Evolutionary conservation across 2,888 invertebrate genomes (phyloP).

Genomic region (Protodeltote pygarga): DNA sequence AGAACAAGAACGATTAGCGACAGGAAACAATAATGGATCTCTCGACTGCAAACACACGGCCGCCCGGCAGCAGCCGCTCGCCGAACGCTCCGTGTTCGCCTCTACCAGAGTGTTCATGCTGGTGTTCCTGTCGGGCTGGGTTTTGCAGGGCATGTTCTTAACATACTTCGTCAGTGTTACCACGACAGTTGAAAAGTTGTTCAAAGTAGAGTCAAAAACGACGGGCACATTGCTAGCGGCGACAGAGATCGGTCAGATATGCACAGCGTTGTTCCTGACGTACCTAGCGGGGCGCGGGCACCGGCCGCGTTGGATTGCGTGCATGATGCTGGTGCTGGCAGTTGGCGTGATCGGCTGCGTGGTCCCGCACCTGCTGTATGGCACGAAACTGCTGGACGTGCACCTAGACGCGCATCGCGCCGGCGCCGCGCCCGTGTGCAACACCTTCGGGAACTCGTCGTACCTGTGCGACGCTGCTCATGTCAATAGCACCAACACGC

Average conservation of each 20-base stretch:
- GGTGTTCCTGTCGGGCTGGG: constrained; percentile 95
- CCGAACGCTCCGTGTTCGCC: constrained; percentile 90
- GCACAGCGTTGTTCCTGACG: constrained; percentile 94
- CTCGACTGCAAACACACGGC: constrained; percentile 92
- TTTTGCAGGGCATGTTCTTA: constrained; percentile 96
- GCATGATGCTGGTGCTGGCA: constrained; percentile 96
- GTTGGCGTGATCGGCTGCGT: constrained; percentile 95
- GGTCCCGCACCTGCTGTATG: constrained; percentile 95
- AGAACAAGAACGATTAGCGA: constrained; percentile 81
- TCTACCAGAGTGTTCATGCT: constrained; percentile 96
- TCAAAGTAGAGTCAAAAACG: constrained; percentile 96
- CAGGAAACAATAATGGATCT: constrained; percentile 90
- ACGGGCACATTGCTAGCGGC: constrained; percentile 96
- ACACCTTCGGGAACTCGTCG: constrained; percentile 59
- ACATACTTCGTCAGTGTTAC: constrained; percentile 98
- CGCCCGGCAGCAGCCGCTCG: constrained; percentile 72
- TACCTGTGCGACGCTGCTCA: constrained; percentile 87
- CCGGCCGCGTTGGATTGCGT: constrained; percentile 97
- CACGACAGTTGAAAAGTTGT: constrained; percentile 96
- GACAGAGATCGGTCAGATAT: constrained; percentile 97
- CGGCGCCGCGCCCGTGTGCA: constrained; percentile 73
- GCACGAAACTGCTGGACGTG: constrained; percentile 89
- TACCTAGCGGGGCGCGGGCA: constrained; percentile 97
- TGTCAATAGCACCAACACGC: constrained; percentile 89
- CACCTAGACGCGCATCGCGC: constrained; percentile 71